Conservation (phyloP, 2,113 vertebrate genomes). For the Agelaius phoeniceus region DNA sequence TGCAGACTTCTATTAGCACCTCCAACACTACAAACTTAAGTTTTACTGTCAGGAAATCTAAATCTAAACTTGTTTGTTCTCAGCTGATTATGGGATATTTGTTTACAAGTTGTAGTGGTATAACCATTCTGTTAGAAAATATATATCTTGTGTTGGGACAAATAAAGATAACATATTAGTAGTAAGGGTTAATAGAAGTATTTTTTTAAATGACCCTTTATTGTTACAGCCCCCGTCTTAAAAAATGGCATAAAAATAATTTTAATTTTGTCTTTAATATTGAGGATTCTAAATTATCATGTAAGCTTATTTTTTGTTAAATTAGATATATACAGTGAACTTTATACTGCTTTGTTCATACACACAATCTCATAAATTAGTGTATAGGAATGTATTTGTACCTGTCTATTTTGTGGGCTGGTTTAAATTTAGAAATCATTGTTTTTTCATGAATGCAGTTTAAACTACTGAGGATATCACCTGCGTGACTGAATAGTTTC, state of each 20-base stretch:
- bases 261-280: background rate
- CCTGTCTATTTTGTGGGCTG: background rate
- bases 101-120: background rate
- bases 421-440: background rate
- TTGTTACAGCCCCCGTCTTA: background rate
- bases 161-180: background rate
- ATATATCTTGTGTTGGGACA: background rate
- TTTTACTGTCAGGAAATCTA: constrained; percentile 29
- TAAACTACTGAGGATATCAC: background rate
- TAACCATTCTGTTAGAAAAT: constrained; percentile 14
- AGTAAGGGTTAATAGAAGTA: constrained; percentile 30
- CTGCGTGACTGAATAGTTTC: background rate
- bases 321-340: constrained; percentile 15
- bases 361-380: background rate
- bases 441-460: background rate
- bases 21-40: background rate
- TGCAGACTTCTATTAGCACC: constrained; percentile 71
- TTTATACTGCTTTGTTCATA: constrained; percentile 7
- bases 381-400: background rate
- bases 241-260: background rate
- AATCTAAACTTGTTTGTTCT: constrained; percentile 24
- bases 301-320: constrained; percentile 1
- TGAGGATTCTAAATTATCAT: background rate
- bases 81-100: constrained; percentile 6
- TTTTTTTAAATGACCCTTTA: background rate